Conservation (phyloP, 2,888 invertebrate species). For the Phyto melanocephala region DNA sequence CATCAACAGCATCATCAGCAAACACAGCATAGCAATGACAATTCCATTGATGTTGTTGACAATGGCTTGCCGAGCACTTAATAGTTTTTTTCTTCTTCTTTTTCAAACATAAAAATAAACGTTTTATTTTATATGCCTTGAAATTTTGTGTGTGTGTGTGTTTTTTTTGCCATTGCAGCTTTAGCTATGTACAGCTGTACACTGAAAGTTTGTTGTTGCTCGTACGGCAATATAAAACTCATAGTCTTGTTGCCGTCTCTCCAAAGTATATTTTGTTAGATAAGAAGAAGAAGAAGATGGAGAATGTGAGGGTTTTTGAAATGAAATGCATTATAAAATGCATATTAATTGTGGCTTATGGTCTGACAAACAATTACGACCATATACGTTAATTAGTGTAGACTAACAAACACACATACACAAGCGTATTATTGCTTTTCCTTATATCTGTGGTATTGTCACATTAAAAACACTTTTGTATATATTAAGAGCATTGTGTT, state of each 20-base stretch:
- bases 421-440: neutral
- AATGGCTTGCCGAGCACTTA: constrained; percentile 9
- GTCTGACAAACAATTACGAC: constrained; percentile 46
- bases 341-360: constrained; percentile 58
- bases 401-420: neutral
- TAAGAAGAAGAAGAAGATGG: neutral
- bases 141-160: neutral
- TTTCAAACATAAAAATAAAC: neutral
- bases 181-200: neutral
- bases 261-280: neutral
- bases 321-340: constrained; percentile 18
- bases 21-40: neutral
- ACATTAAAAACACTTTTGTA: neutral
- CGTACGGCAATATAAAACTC: neutral
- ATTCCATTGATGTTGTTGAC: constrained; percentile 9
- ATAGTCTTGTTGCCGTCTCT: neutral
- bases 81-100: neutral
- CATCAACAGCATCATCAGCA: neutral
- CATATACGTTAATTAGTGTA: constrained; percentile 47
- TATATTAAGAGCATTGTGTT: neutral
- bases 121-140: neutral
- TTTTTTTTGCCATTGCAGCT: neutral
- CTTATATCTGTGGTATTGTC: neutral
- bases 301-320: neutral
- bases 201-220: constrained; percentile 4